Evolutionary conservation across 1,140 invertebrate species (phyloP).

Genomic region (Ditylenchus dipsaci): DNA sequence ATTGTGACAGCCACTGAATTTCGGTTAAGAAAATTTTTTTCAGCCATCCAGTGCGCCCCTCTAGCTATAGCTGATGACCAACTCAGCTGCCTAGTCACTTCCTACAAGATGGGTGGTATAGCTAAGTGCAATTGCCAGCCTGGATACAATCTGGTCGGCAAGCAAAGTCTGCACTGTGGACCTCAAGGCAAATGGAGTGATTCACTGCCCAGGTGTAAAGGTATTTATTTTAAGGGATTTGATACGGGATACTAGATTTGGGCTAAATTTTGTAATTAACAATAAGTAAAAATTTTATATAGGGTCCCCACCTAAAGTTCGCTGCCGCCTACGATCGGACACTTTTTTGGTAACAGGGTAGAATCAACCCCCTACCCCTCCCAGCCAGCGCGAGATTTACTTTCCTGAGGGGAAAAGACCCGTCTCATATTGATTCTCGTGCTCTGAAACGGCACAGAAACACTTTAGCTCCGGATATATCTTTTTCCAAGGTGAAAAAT

Average conservation of each 20-base stretch:
- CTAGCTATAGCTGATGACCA: slow-evolving; percentile 19
- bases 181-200: slow-evolving; percentile 31
- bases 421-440: too few relatives aligned
- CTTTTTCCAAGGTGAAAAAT: too few relatives aligned
- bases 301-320: too few relatives aligned
- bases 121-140: slow-evolving; percentile 31
- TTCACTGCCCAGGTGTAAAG: slow-evolving; percentile 22
- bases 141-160: slow-evolving; percentile 26
- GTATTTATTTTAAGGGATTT: slow-evolving; percentile 24
- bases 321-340: not conserved
- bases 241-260: too few relatives aligned
- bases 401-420: too few relatives aligned
- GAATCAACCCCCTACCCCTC: too few relatives aligned
- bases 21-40: slow-evolving; percentile 5
- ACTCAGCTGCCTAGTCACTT: slow-evolving; percentile 36
- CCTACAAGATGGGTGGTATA: slow-evolving; percentile 42
- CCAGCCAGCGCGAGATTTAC: too few relatives aligned
- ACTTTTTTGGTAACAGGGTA: too few relatives aligned
- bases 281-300: too few relatives aligned
- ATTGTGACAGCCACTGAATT: not conserved
- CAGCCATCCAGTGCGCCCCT: slow-evolving; percentile 43
- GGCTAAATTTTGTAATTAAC: too few relatives aligned
- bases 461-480: too few relatives aligned
- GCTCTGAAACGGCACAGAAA: too few relatives aligned
- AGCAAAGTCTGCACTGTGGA: slow-evolving; percentile 25